Conservation (phyloP, 1,140 invertebrate species). For the Pseudomyrmex gracilis region DNA sequence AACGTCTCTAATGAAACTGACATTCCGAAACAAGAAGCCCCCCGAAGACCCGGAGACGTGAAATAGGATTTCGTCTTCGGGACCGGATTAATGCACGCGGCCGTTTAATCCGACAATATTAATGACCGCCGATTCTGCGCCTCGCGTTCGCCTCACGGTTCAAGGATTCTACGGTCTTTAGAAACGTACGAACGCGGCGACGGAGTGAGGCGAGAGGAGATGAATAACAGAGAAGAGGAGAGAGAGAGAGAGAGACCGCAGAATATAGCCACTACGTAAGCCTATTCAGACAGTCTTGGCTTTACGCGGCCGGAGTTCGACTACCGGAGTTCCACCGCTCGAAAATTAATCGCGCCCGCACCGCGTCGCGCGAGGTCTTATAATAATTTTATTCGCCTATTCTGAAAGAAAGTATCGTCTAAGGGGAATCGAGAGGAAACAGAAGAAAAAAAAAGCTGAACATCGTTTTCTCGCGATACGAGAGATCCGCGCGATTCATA, state of each 20-base stretch:
- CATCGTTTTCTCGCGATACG: no score
- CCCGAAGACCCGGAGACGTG: constrained; percentile 74
- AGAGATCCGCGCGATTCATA: neutral
- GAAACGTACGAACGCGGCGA: constrained; percentile 34
- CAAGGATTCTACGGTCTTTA: constrained; percentile 76
- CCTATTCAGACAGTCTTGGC: constrained; percentile 78
- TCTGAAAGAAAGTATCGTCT: constrained; percentile 63
- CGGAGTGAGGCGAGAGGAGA: constrained; percentile 5
- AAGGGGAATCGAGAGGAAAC: constrained; percentile 44
- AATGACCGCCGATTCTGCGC: constrained; percentile 81
- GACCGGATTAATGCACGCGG: constrained; percentile 81
- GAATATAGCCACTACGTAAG: constrained; percentile 67
- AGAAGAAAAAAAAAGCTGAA: neutral
- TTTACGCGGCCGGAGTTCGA: constrained; percentile 72
- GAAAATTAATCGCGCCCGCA: constrained; percentile 79
- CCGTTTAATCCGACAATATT: constrained; percentile 85
- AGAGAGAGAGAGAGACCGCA: neutral
- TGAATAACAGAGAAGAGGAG: constrained; percentile 18
- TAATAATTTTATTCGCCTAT: constrained; percentile 80
- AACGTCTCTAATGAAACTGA: constrained; percentile 80
- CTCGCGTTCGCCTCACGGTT: constrained; percentile 73
- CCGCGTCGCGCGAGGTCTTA: constrained; percentile 75
- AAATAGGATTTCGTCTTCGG: constrained; percentile 82
- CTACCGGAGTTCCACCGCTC: constrained; percentile 78
- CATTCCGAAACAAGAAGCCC: constrained; percentile 80